These are phyloP conservation scores for Excalfactoria chinensis DNA, from an alignment of 2,113 vertebrate species.

Conservation along the genomic window DNA sequence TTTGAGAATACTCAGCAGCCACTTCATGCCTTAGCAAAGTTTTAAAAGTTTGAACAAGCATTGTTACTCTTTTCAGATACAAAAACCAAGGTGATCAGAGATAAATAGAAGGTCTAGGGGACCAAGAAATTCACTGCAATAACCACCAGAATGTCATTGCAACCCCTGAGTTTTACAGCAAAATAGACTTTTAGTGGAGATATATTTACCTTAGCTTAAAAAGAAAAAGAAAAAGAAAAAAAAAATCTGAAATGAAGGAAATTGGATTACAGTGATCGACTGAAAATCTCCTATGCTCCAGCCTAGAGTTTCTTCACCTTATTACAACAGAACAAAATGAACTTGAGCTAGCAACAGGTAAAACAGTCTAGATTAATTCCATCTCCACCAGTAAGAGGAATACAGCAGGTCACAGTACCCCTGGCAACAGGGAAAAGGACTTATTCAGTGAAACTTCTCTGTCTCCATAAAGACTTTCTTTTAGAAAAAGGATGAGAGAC, in stretches of 20 bases:
- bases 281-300: background rate
- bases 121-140: background rate
- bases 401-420: background rate
- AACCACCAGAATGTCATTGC: background rate
- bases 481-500: constrained; percentile 13
- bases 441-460: background rate
- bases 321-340: background rate
- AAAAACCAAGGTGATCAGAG: background rate
- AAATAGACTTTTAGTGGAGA: background rate
- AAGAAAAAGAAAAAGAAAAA: constrained; percentile 6
- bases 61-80: background rate
- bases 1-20: background rate
- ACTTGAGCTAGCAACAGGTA: background rate
- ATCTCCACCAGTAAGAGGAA: background rate
- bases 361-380: background rate
- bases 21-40: background rate
- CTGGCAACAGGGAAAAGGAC: background rate
- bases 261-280: background rate
- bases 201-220: background rate
- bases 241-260: background rate
- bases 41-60: background rate
- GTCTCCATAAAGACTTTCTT: background rate
- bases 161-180: background rate
- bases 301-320: background rate
- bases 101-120: background rate